A percentile compares a stretch with the other conserved stretches of the same genome.
Evolutionary conservation across 2,797 vertebrate species (phyloP).

Genomic region (Bradypodion ventrale): DNA sequence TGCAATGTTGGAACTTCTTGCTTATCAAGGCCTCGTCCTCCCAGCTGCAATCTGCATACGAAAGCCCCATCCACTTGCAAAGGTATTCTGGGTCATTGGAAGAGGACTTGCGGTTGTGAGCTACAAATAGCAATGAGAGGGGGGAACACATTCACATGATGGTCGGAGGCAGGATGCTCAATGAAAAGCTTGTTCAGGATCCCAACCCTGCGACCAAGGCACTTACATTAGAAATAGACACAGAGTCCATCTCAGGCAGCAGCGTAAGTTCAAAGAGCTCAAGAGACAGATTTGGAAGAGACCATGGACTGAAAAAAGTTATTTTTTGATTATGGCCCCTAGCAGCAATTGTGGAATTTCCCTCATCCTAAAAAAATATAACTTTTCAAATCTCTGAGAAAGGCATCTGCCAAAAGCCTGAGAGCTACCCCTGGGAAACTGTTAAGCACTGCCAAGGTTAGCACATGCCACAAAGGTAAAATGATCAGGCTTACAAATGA

Average conservation of each 20-base stretch:
- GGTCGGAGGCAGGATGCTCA: background rate
- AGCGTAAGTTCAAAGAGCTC: background rate
- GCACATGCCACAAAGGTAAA: background rate
- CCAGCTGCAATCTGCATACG: constrained; percentile 97
- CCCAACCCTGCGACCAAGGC: background rate
- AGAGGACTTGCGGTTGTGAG: constrained; percentile 86
- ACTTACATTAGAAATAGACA: too few relatives aligned
- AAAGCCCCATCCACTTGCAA: constrained; percentile 98
- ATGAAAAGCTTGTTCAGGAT: background rate
- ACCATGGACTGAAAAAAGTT: too few relatives aligned
- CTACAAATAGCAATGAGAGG: constrained; percentile 64
- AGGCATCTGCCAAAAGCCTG: background rate
- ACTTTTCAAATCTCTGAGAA: background rate
- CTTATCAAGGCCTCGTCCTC: constrained; percentile 90
- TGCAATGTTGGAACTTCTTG: constrained; percentile 92
- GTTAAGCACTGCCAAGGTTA: too few relatives aligned
- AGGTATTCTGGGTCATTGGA: constrained; percentile 94
- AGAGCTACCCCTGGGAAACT: too few relatives aligned
- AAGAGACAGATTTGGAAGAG: too few relatives aligned
- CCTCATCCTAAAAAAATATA: too few relatives aligned
- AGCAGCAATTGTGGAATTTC: too few relatives aligned
- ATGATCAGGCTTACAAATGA: background rate
- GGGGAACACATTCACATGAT: background rate
- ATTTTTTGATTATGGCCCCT: too few relatives aligned
- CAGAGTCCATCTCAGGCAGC: background rate